Evolutionary conservation across 2,113 vertebrate species (phyloP), one percentile per base, ranked within the genome.

Genomic region (Notarius lentiginosus): DNA sequence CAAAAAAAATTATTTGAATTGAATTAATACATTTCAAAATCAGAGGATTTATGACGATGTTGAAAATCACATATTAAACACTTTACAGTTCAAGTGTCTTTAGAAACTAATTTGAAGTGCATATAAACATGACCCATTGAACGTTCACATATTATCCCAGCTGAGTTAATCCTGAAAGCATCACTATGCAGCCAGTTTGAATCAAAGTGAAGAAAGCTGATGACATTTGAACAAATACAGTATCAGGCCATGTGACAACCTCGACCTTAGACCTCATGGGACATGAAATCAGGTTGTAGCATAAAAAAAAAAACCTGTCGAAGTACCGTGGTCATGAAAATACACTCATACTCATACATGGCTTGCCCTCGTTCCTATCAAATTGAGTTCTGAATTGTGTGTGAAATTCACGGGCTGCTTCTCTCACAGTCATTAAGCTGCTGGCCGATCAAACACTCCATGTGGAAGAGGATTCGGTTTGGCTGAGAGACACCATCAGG

Each of bases 371-470:
- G 7, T 77, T 27, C 75, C 20, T n/a, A 22, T 56, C 53, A 27
- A 56, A 79, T 56, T 20, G 55, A 79, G 27, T 27, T 58, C n/a
- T 18, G 51, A 79, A 79, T 30, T 30, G 51, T 30, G n/a, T 79
- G 55, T 79, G 77, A 22, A 60, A 79, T 79, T 34, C 27, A 79
- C 77, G 34, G 15, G 11, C 51, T 30, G 51, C 24, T n/a, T 79
- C 27, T 58, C 53, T 79, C 55, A 30, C 53, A 79, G 77, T 79
- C 55, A 79, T 58, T 79, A 79, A 79, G 77, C 55, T 79, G 77
- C 55, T 58, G 77, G n/a, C 77, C 55, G 60, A 79, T 79, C 77
- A 79, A 79, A 58, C 55, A 60, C 77, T 79, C 77, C 55, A 79
- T 79, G 77, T 79, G 55, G 55, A 60, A 58, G 77, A 34, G 53